Evolutionary conservation across 2,113 vertebrate genomes (phyloP).

Genomic region (Hyperopisus bebe): DNA sequence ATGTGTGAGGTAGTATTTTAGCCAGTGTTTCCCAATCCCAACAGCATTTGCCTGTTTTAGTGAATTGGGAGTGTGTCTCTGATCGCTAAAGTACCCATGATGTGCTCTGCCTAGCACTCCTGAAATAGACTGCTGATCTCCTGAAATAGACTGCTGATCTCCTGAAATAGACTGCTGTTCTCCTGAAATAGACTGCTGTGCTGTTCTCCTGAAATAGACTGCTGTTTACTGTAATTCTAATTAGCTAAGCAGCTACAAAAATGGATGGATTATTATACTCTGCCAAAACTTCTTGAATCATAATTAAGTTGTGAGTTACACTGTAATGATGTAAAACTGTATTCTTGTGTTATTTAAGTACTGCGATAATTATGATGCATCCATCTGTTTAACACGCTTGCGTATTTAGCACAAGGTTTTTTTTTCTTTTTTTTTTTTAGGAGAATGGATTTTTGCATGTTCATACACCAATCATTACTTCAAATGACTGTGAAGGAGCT

Average conservation of each 20-base stretch:
- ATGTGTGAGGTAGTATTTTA: neutral
- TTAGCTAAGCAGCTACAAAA: neutral
- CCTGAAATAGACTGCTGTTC: no score
- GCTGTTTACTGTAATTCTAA: neutral
- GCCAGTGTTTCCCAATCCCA: neutral
- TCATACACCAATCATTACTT: slow-evolving; percentile 93
- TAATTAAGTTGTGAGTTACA: neutral
- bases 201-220: neutral
- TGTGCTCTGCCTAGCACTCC: neutral
- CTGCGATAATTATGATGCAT: neutral
- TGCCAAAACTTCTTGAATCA: neutral
- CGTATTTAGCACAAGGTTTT: neutral
- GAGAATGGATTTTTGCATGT: slow-evolving; percentile 77
- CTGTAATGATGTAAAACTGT: neutral
- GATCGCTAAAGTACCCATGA: neutral
- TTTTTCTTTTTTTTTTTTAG: slow-evolving; percentile 47
- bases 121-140: neutral
- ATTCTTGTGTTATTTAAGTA: neutral
- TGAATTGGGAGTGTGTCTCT: neutral
- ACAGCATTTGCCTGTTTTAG: neutral
- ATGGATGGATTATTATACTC: neutral
- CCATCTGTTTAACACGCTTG: neutral
- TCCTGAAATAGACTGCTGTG: no score
- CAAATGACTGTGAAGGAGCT: slow-evolving; percentile 94
- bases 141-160: no score